Conservation (phyloP, 53 echinoderm and acorn worm genomes). For the Pentamera pediparva region DNA sequence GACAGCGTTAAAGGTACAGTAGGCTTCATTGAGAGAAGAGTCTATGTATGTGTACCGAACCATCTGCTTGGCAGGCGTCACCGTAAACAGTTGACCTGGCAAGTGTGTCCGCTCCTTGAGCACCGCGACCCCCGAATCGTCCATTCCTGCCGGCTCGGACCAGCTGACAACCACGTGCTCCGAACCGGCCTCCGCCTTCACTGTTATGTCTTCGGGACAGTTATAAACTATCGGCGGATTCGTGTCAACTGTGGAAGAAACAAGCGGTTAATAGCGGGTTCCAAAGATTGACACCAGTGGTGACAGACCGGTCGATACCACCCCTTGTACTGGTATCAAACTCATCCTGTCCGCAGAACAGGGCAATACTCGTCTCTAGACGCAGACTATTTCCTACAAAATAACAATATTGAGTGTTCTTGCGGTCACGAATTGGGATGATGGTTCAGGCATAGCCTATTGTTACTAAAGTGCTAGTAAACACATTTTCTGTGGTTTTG, state of each 20-base stretch:
- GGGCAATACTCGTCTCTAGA: too few species aligned
- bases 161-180: slow-evolving; percentile 10
- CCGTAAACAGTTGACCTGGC: slow-evolving; percentile 8
- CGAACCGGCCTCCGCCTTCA: slow-evolving; percentile 9
- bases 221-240: slow-evolving; percentile 28
- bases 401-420: too few species aligned
- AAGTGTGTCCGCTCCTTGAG: slow-evolving; percentile 19
- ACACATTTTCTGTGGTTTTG: too few species aligned
- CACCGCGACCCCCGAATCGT: slow-evolving; percentile 16
- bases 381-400: too few species aligned
- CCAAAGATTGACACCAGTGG: too few species aligned
- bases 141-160: slow-evolving; percentile 29
- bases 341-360: too few species aligned
- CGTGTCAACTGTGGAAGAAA: slow-evolving; percentile 30
- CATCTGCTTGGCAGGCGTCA: background rate
- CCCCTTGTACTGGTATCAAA: too few species aligned
- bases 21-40: slow-evolving; percentile 7
- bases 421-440: too few species aligned
- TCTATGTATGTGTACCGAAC: slow-evolving; percentile 28
- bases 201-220: slow-evolving; percentile 9
- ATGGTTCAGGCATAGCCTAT: too few species aligned
- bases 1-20: slow-evolving; percentile 22
- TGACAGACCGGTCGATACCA: too few species aligned
- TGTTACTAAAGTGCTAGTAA: too few species aligned
- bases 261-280: too few species aligned